Conservation (phyloP, 2,113 vertebrate genomes). For the Theropithecus gelada region DNA sequence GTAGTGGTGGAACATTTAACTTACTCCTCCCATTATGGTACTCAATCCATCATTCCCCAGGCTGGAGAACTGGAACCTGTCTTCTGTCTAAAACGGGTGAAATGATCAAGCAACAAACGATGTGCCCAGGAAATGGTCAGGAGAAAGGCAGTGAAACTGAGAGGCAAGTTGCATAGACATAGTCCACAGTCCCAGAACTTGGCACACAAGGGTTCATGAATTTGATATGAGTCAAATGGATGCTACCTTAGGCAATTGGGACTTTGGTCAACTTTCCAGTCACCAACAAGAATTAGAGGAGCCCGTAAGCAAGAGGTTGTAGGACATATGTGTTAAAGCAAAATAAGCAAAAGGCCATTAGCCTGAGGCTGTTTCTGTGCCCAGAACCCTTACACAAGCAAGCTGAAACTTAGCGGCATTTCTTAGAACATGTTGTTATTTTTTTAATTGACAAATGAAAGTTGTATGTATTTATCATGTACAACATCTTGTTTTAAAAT, state of each 20-base stretch:
- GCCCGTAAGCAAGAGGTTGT: background rate
- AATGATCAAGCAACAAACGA: background rate
- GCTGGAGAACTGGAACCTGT: background rate
- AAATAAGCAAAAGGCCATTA: background rate
- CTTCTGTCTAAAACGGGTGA: background rate
- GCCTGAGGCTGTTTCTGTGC: background rate
- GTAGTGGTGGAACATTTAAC: background rate
- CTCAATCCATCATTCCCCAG: background rate
- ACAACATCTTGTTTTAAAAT: background rate
- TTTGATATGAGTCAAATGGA: background rate
- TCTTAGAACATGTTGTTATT: background rate
- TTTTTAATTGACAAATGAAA: background rate
- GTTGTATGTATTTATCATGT: background rate
- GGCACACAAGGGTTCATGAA: background rate
- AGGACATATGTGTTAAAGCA: background rate
- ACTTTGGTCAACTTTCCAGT: background rate
- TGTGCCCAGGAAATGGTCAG: background rate
- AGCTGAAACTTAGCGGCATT: background rate
- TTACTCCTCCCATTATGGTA: background rate
- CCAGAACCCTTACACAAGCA: background rate
- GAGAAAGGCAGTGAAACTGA: background rate
- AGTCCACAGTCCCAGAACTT: background rate
- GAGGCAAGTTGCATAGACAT: background rate
- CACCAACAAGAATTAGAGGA: background rate
- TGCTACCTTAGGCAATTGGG: background rate